phyloP scores from a whole-genome alignment of 2,888 invertebrate genomes.

The Neoaliturus tenellus region DNA sequence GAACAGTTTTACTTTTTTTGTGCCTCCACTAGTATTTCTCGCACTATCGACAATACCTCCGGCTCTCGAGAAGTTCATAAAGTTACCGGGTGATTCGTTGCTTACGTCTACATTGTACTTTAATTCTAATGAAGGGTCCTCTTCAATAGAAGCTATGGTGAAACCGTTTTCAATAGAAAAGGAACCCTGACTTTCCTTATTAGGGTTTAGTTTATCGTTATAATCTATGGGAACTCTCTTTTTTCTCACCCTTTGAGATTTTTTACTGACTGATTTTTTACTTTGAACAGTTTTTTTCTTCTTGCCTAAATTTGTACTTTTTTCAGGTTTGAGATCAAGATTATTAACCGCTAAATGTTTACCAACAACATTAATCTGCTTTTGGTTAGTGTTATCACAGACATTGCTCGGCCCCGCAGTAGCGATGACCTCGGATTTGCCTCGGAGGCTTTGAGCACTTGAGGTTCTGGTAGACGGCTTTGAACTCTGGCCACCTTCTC shows the following conservation, averaged over 20 bases:
- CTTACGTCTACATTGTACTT: neutral
- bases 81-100: neutral
- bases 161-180: neutral
- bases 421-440: neutral
- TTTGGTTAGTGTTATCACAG: constrained; percentile 53
- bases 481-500: neutral
- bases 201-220: neutral
- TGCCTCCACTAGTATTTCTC: neutral
- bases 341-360: constrained; percentile 14
- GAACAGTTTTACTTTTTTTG: neutral
- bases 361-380: neutral
- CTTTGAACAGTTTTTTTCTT: neutral
- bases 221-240: neutral
- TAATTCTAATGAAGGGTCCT: neutral
- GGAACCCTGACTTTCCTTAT: neutral
- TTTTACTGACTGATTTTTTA: neutral
- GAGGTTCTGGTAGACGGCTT: neutral
- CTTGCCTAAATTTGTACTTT: constrained; percentile 39
- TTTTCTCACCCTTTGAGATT: neutral
- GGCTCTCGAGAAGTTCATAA: neutral
- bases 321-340: constrained; percentile 52
- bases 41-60: neutral
- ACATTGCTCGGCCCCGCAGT: neutral
- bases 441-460: constrained; percentile 33
- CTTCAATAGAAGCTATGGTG: constrained; percentile 19